Percentiles rank a stretch among this genome's conserved stretches.
Evolutionary conservation across 2,888 invertebrate species (phyloP).

Genomic region (Dasysyrphus tricinctus): DNA sequence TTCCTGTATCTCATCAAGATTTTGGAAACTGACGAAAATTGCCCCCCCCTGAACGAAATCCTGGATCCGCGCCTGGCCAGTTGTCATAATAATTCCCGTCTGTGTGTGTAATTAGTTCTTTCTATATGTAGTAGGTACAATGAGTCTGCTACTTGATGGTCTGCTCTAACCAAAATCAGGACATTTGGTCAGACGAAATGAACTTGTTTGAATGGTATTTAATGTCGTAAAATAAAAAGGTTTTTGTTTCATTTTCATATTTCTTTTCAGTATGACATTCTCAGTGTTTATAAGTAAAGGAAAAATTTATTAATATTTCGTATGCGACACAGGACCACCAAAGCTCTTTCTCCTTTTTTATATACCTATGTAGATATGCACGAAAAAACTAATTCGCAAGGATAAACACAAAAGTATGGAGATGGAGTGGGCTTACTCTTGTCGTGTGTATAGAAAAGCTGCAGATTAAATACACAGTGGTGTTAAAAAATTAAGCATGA

Average conservation of each 20-base stretch:
- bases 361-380: not conserved
- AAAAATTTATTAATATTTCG: slow-evolving; percentile 64
- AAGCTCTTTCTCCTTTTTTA: not conserved
- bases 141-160: slow-evolving; percentile 3
- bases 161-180: slow-evolving; percentile 39
- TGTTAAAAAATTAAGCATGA: not conserved
- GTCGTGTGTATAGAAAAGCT: slow-evolving; percentile 31
- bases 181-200: slow-evolving; percentile 57
- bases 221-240: slow-evolving; percentile 43
- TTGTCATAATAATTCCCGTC: slow-evolving; percentile 17
- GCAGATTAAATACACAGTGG: slow-evolving; percentile 48
- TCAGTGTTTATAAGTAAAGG: not conserved
- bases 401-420: slow-evolving; percentile 64
- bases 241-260: slow-evolving; percentile 37
- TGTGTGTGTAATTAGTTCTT: slow-evolving; percentile 59
- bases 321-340: slow-evolving; percentile 13
- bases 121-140: not conserved
- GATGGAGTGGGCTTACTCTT: slow-evolving; percentile 53
- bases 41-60: too few relatives aligned
- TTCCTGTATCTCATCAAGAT: too few relatives aligned
- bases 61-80: too few relatives aligned
- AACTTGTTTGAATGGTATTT: slow-evolving; percentile 51
- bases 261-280: slow-evolving; percentile 5
- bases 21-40: too few relatives aligned
- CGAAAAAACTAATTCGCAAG: slow-evolving; percentile 60